These are phyloP conservation scores for Dasypogon diadema DNA, from an alignment of 2,888 invertebrate genomes.

Conservation along the genomic window DNA sequence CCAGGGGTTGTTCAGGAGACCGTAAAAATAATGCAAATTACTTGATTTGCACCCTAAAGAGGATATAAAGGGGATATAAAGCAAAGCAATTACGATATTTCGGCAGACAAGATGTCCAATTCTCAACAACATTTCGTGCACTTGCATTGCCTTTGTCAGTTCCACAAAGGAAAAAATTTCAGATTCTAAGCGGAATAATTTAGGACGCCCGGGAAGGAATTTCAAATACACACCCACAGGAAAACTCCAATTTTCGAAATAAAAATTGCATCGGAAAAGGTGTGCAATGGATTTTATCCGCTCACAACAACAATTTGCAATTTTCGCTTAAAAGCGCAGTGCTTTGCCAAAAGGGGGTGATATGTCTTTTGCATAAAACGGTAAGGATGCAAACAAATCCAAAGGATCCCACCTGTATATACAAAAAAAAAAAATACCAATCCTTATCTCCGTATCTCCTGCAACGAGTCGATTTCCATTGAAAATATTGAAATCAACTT, in stretches of 20 bases:
- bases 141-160: no score
- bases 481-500: slow-evolving; percentile 35
- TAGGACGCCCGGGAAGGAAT: neutral
- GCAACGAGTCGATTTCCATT: neutral
- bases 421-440: no score
- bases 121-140: no score
- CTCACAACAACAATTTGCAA: slow-evolving; percentile 41
- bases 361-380: slow-evolving; percentile 27
- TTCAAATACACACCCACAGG: neutral
- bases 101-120: no score
- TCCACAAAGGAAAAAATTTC: neutral
- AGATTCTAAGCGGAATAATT: neutral
- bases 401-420: neutral
- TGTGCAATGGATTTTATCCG: slow-evolving; percentile 29
- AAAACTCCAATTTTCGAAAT: slow-evolving; percentile 18
- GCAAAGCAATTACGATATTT: no score
- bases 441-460: neutral
- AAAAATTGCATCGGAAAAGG: slow-evolving; percentile 20
- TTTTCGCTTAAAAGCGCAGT: slow-evolving; percentile 44
- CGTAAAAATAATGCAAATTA: neutral
- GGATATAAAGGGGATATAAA: no score
- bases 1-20: neutral
- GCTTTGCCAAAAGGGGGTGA: slow-evolving; percentile 1
- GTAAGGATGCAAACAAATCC: slow-evolving; percentile 8
- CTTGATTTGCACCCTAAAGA: no score